Percentiles rank a stretch among this genome's conserved stretches.
These are phyloP conservation scores for Hippotragus niger DNA, from an alignment of 2,113 vertebrate species.

Conservation along the genomic window DNA sequence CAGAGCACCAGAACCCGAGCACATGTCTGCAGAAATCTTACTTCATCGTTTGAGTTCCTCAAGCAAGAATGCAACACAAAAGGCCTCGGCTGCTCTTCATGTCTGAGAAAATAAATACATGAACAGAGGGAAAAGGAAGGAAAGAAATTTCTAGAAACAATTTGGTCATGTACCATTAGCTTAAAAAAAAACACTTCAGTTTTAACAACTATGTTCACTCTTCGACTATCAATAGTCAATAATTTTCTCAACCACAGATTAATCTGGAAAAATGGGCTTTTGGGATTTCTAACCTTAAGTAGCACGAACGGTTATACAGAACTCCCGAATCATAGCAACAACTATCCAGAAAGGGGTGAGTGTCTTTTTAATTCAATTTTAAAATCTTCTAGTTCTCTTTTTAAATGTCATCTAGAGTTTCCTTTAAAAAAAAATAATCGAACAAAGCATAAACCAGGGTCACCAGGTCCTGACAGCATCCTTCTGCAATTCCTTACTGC, in stretches of 20 bases:
- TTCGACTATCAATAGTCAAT: neutral
- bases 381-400: neutral
- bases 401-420: neutral
- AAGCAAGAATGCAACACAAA: slow-evolving; percentile 93
- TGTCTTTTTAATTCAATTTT: neutral
- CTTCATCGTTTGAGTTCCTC: slow-evolving; percentile 89
- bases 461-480: neutral
- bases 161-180: neutral
- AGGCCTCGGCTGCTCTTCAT: slow-evolving; percentile 89
- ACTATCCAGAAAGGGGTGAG: neutral
- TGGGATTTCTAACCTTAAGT: neutral
- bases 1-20: slow-evolving; percentile 92
- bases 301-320: neutral
- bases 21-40: slow-evolving; percentile 92
- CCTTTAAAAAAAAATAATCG: neutral
- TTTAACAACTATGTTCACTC: neutral
- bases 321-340: neutral
- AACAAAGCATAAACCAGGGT: neutral
- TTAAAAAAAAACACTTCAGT: neutral
- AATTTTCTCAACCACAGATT: slow-evolving; percentile 5
- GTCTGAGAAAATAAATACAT: slow-evolving; percentile 78
- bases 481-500: neutral
- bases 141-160: slow-evolving; percentile 22
- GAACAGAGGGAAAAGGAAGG: neutral
- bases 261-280: neutral